These are phyloP conservation scores for Paracentrotus lividus DNA, from an alignment of 53 echinoderm and acorn worm species.

Conservation along the genomic window DNA sequence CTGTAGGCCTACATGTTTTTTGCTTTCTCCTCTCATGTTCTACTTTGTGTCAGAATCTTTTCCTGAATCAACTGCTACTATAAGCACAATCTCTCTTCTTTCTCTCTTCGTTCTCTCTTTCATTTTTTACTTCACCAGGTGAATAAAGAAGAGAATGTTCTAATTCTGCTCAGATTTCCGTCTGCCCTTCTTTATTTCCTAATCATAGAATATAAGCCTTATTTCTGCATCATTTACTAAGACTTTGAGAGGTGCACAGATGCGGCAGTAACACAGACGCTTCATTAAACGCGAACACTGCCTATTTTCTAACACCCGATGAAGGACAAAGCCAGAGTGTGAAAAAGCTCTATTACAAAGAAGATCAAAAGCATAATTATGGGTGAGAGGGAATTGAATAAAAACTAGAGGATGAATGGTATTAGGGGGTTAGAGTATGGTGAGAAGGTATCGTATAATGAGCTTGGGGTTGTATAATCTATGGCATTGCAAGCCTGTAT, in stretches of 20 bases:
- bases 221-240: constrained; percentile 66
- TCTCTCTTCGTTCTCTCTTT: neutral
- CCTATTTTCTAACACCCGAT: constrained; percentile 47
- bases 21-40: neutral
- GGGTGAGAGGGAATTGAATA: constrained; percentile 37
- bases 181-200: neutral
- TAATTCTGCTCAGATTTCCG: neutral
- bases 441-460: neutral
- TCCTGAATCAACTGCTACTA: neutral
- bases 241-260: constrained; percentile 64
- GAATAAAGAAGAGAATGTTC: neutral
- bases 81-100: neutral
- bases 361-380: constrained; percentile 40
- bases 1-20: neutral
- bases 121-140: no score
- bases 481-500: neutral
- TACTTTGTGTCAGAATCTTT: neutral
- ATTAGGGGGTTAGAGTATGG: neutral
- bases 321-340: constrained; percentile 57
- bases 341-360: constrained; percentile 40
- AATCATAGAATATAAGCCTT: constrained; percentile 26
- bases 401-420: constrained; percentile 4
- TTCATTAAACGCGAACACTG: constrained; percentile 57
- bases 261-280: constrained; percentile 50
- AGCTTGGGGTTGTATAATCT: neutral